These are phyloP conservation scores for Mungos mungo DNA, from an alignment of 2,113 vertebrate species.

Conservation along the genomic window DNA sequence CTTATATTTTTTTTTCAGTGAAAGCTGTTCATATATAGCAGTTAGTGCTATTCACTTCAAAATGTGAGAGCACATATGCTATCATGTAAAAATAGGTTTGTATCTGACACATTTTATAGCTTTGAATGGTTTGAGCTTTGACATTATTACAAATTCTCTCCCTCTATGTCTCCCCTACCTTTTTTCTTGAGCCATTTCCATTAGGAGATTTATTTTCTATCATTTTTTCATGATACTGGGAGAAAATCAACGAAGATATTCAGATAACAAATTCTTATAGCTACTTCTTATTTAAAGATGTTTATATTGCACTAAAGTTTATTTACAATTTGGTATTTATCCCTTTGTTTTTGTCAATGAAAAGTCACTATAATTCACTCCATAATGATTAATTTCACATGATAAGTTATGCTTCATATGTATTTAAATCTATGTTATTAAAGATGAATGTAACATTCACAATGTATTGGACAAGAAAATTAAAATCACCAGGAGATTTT, in stretches of 20 bases:
- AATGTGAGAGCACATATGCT: neutral
- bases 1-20: conserved; percentile 23
- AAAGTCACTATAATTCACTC: neutral
- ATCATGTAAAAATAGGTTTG: neutral
- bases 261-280: neutral
- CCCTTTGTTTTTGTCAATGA: neutral
- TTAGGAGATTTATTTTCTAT: neutral
- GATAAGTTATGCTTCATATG: neutral
- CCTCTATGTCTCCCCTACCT: neutral
- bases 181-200: neutral
- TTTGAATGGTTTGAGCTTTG: neutral
- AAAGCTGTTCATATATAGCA: neutral
- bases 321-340: neutral
- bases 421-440: neutral
- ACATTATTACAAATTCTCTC: neutral
- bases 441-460: neutral
- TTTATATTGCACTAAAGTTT: neutral
- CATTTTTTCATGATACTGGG: neutral
- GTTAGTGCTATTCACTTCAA: neutral
- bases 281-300: neutral
- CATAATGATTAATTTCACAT: neutral
- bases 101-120: neutral
- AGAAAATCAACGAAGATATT: neutral
- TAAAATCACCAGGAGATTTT: neutral
- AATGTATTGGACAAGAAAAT: neutral